Evolutionary conservation across 2,113 vertebrate genomes (phyloP).

Genomic region (Tinamus guttatus): DNA sequence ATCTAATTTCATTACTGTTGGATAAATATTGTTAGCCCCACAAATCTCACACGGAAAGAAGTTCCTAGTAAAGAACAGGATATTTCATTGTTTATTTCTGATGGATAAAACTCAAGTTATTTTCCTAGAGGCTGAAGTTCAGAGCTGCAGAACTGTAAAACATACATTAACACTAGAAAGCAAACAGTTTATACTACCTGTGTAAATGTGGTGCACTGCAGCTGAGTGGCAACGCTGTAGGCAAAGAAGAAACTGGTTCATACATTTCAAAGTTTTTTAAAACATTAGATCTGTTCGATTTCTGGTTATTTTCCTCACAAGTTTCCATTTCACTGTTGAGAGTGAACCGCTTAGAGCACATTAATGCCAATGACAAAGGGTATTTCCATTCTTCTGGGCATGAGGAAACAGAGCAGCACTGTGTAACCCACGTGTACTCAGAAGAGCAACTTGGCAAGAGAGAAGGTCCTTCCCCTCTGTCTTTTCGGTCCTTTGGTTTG

Average conservation of each 20-base stretch:
- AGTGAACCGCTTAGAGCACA: slow-evolving; percentile 9
- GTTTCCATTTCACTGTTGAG: neutral
- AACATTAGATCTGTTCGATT: neutral
- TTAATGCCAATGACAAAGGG: slow-evolving; percentile 84
- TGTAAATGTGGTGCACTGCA: slow-evolving; percentile 88
- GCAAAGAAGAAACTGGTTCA: slow-evolving; percentile 71
- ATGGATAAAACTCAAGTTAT: neutral
- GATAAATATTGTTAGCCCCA: neutral
- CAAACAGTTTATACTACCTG: slow-evolving; percentile 78
- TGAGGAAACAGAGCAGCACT: slow-evolving; percentile 79
- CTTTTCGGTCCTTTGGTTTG: neutral
- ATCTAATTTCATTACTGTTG: neutral
- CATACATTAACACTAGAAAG: neutral
- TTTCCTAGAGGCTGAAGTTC: neutral
- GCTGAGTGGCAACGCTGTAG: slow-evolving; percentile 81
- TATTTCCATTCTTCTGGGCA: slow-evolving; percentile 83
- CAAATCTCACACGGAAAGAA: neutral
- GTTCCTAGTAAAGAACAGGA: neutral
- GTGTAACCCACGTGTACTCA: slow-evolving; percentile 80
- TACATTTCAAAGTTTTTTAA: neutral
- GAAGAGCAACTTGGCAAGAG: slow-evolving; percentile 5
- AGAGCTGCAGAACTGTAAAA: neutral
- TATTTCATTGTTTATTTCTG: neutral
- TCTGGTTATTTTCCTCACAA: neutral
- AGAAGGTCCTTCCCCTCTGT: neutral